Evolutionary conservation across 2,888 invertebrate genomes (phyloP).

Genomic region (Oligia fasciuncula): DNA sequence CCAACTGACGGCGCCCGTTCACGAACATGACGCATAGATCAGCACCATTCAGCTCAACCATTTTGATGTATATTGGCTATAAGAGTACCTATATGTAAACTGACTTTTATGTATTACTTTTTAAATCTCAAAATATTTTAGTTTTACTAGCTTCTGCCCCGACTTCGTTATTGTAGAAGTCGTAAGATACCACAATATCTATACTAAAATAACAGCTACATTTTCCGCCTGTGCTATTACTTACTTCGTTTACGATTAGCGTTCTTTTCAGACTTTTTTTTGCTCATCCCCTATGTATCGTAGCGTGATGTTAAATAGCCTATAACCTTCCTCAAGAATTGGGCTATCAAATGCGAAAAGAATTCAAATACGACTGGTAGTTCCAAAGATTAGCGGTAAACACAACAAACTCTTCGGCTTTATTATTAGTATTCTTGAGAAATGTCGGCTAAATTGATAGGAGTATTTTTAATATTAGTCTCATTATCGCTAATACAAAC

Average conservation of each 20-base stretch:
- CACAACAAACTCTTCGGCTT: too few relatives aligned
- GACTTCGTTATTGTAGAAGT: neutral
- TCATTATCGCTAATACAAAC: too few relatives aligned
- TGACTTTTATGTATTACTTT: conserved; percentile 7
- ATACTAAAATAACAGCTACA: neutral
- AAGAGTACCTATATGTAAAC: neutral
- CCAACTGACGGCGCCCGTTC: too few relatives aligned
- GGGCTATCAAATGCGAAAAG: neutral
- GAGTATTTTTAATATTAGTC: too few relatives aligned
- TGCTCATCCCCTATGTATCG: neutral
- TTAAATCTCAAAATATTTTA: neutral
- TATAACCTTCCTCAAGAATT: neutral
- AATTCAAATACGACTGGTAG: neutral
- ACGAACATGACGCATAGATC: too few relatives aligned
- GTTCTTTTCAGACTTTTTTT: neutral
- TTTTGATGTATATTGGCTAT: neutral
- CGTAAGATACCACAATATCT: neutral
- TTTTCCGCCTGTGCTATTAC: neutral
- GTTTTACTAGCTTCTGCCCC: neutral
- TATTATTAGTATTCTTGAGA: too few relatives aligned
- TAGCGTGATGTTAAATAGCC: neutral
- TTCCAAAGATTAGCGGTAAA: too few relatives aligned
- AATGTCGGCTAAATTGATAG: neutral
- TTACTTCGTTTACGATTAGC: neutral
- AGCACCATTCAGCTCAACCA: too few relatives aligned